A percentile compares a stretch with the other conserved stretches of the same genome.
These are phyloP conservation scores for Pedionomus torquatus DNA, from an alignment of 2,113 vertebrate species.

Conservation along the genomic window DNA sequence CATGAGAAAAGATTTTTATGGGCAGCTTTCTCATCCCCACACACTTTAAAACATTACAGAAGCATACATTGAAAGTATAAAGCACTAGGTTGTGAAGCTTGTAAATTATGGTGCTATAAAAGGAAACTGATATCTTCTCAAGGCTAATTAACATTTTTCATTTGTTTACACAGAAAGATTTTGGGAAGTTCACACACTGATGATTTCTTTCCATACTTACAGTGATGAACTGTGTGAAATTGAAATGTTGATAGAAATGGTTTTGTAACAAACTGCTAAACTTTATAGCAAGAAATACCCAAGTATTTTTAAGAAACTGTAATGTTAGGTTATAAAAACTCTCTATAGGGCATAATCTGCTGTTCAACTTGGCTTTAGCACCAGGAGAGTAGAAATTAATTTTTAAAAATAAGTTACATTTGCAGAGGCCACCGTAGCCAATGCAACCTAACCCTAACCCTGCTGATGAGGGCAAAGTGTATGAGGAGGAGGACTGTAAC, in stretches of 20 bases:
- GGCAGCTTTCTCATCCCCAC: not conserved
- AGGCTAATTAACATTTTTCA: constrained; percentile 19
- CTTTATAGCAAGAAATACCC: not conserved
- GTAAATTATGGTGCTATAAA: not conserved
- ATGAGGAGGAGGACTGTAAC: not conserved
- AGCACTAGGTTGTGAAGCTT: not conserved
- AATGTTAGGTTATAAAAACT: not conserved
- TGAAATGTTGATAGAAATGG: not conserved
- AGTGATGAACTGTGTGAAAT: not conserved
- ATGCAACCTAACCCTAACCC: not conserved
- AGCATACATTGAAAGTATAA: not conserved
- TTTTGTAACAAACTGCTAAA: not conserved
- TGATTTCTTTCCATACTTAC: not conserved
- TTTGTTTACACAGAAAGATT: not conserved
- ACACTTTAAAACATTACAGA: not conserved
- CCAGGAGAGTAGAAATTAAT: not conserved
- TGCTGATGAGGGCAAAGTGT: not conserved
- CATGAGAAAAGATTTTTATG: not conserved
- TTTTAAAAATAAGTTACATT: not conserved
- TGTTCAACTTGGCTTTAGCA: not conserved
- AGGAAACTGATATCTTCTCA: not conserved
- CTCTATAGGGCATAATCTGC: not conserved
- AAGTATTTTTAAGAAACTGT: not conserved
- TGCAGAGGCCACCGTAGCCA: not conserved
- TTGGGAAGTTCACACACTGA: not conserved